Base-by-base conservation (phyloP, 2,113 vertebrate genomes). In the Pithys albifrons region DNA sequence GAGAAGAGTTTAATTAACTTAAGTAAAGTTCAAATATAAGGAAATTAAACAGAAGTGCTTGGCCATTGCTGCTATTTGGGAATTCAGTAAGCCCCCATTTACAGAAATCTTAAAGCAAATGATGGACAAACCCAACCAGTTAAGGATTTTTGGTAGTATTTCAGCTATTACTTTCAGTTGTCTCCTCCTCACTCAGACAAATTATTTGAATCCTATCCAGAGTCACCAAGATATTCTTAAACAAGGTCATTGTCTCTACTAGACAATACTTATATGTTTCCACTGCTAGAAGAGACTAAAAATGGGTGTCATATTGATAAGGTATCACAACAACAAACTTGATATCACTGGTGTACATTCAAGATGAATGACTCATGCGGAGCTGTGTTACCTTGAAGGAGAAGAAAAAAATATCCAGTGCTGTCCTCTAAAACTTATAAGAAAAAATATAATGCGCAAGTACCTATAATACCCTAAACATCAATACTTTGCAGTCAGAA, bases 311-410 rank as follows among this genome's bases (percentile, higher is more conserved):
- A 31, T 83, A 80, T 86, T 55, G 48, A 70, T 86, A 85, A 93
- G 33, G 15, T 77, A 69, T 91, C 65, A 86, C 78, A 83, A 88
- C 54, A 88, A 64, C 79, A 52, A 96, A 79, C 57, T 78, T 55
- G 51, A 19, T 78, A 71, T 67, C 77, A 46, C 61, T 72, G 48
- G 31, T 74, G 23, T 85, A 66, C 71, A 22, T 37, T 88, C 64
- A 88, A 79, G 88, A 93, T 41, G 82, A 96, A 90, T 77, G 75
- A 88, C 62, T 79, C 94, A 88, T 82, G 73, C 48, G 90, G 92
- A 65, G 41, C 67, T 61, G 11, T 51, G 51, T 76, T 85, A 80
- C 18, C 46, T 84, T 76, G 76, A 94, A 90, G 67, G 31, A 70
- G 82, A 88, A 88, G 58, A 91, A 83, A 82, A 73, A 76, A 8